Evolutionary conservation across 1,140 invertebrate genomes (phyloP), one percentile per base, ranked within the genome.

Genomic region (Drosophila repleta): DNA sequence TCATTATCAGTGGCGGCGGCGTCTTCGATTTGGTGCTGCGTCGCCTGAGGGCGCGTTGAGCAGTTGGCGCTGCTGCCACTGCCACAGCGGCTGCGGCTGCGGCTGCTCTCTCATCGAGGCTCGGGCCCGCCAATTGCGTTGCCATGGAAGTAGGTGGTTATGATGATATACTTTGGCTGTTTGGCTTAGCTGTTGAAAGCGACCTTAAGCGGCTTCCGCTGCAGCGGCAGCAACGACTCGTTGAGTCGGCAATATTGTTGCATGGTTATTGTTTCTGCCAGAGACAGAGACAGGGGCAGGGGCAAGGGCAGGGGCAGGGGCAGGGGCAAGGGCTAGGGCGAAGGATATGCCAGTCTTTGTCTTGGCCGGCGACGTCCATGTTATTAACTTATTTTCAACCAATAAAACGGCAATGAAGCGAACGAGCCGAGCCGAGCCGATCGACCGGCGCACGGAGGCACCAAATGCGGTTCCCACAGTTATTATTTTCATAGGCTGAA

Each of bases 331-430:
- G 39, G 39, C n/a, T 2, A 5, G 6, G 39, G 46, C 10, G n/a
- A 73, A 81, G 78, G 78, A 81, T 81, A 76, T 79, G 57, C 51
- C 32, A 75, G 66, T 49, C 39, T 51, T 58, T 65, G 55, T 56
- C 56, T 65, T 60, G 15, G 13, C 37, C 39, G 72, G 58, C 70
- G 57, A 58, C 83, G 73, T 87, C 79, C 82, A 90, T 84, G 70
- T 90, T 90, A 84, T 90, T 90, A 90, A 90, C 83, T 90, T 90
- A 90, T 90, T 90, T 84, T 72, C 72, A 90, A 68, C 88, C 88
- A 90, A 84, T 90, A 90, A 90, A 90, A 83, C 82, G 82, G 81
- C 81, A 85, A 85, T 85, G 70, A 79, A 79, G 78, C 74, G 60
- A 46, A 69, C 68, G 67, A 60, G 64, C 29, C 48, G 48, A 53